A percentile compares a stretch with the other conserved stretches of the same genome.
These are phyloP conservation scores for Heliothis subflexa DNA, from an alignment of 1,140 invertebrate genomes.

Conservation along the genomic window DNA sequence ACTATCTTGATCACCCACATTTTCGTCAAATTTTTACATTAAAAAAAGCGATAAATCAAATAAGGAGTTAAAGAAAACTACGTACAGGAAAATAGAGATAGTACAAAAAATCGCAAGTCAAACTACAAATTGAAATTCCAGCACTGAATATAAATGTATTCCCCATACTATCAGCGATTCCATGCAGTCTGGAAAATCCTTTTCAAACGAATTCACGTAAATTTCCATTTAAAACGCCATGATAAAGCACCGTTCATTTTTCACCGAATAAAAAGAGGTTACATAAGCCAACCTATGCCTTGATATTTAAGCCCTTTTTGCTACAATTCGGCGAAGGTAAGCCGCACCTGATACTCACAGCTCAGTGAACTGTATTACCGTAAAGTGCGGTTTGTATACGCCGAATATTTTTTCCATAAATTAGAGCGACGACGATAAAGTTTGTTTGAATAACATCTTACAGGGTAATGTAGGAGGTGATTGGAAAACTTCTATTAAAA, in stretches of 20 bases:
- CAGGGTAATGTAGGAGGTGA: background rate
- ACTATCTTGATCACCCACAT: no score
- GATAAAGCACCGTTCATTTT: slow-evolving; percentile 8
- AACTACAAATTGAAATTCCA: slow-evolving; percentile 7
- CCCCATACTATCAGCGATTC: background rate
- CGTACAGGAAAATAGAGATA: background rate
- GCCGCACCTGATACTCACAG: slow-evolving; percentile 19
- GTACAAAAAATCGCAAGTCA: background rate
- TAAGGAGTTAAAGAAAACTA: no score
- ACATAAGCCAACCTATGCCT: background rate
- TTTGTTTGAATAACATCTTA: background rate
- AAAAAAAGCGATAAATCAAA: no score
- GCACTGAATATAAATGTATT: background rate
- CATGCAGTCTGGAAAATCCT: background rate
- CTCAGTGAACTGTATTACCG: background rate
- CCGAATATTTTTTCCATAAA: background rate
- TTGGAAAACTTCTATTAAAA: slow-evolving; percentile 7
- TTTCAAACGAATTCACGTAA: slow-evolving; percentile 15
- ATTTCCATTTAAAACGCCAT: slow-evolving; percentile 13
- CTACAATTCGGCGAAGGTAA: slow-evolving; percentile 8
- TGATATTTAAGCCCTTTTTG: slow-evolving; percentile 20
- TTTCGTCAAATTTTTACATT: no score
- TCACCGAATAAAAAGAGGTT: background rate
- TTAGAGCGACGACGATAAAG: background rate
- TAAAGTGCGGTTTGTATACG: slow-evolving; percentile 12